phyloP scores from a whole-genome alignment of 2,113 vertebrate species.

The Petaurus breviceps region DNA sequence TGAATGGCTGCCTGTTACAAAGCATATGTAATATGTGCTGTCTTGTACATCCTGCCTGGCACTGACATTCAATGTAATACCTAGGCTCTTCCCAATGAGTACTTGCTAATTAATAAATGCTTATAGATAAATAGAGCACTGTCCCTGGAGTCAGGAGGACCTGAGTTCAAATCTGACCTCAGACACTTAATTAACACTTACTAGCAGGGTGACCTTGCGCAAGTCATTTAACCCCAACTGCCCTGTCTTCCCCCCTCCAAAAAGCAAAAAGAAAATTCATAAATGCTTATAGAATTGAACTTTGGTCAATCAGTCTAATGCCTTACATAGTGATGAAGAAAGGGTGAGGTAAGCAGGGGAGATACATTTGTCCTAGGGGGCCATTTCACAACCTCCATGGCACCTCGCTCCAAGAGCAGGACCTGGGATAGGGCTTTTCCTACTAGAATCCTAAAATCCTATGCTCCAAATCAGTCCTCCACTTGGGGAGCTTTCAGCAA shows the following conservation, averaged over 20 bases:
- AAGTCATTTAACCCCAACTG: no score
- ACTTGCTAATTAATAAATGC: background rate
- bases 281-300: background rate
- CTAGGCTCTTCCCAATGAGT: background rate
- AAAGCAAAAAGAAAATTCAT: background rate
- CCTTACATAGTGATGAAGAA: background rate
- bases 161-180: no score
- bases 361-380: background rate
- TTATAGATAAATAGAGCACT: no score
- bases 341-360: background rate
- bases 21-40: background rate
- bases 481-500: background rate
- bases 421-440: background rate
- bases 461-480: background rate
- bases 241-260: no score
- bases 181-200: no score
- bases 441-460: background rate
- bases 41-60: background rate
- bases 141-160: no score
- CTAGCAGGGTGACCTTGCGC: no score
- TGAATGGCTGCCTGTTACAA: background rate
- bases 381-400: background rate
- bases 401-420: background rate
- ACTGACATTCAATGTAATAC: background rate
- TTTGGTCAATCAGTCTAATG: background rate